Base-by-base conservation (phyloP, 64 coral and sea anemone genomes). In the Astreopora myriophthalma region DNA sequence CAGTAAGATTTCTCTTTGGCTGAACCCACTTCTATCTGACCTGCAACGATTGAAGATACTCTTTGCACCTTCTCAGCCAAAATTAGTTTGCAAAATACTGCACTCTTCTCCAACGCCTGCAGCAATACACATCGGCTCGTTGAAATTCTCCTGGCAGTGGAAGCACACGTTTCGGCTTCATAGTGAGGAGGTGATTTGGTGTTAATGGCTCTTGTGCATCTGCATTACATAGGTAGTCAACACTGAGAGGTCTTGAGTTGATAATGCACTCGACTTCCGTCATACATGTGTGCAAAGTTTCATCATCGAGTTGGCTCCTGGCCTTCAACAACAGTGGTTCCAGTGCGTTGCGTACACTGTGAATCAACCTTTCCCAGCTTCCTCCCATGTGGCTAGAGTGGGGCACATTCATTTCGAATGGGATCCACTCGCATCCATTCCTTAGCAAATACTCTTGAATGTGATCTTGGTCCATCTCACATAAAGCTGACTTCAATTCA, bases 31-130 rank as follows among this genome's bases (percentile, higher is more conserved):
- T 85, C 19, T 32, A 30, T 25, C 69, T 52, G 13, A 52, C 31
- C 46, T 92, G 39, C 0, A 84, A 69, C 5, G 32, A 71, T 42
- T 84, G 28, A 33, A 86, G 69, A 33, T 62, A 92, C 24, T 83
- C 89, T 12, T 30, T 26, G 12, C 24, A 19, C 89, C 89, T 74
- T 14, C 89, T 30, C 3, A 11, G 19, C 42, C 78, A 83, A 12
- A 79, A 89, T 61, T 79, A 6, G 23, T 89, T 69, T 14, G 74
- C 73, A 39, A 78, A 48, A 22, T 64, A 62, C 16, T 89, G 28
- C 16, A 79, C 73, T 27, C 76, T 26, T 19, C 63, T 25, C 76
- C 76, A 91, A 19, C 27, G 9, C 8, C n/a, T 48, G 23, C 34
- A 28, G 24, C 65, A 48, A 26, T 69, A 69, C 14, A 88, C 30